Base-by-base conservation (phyloP, 23 tunicate genomes). In the Styela plicata region DNA sequence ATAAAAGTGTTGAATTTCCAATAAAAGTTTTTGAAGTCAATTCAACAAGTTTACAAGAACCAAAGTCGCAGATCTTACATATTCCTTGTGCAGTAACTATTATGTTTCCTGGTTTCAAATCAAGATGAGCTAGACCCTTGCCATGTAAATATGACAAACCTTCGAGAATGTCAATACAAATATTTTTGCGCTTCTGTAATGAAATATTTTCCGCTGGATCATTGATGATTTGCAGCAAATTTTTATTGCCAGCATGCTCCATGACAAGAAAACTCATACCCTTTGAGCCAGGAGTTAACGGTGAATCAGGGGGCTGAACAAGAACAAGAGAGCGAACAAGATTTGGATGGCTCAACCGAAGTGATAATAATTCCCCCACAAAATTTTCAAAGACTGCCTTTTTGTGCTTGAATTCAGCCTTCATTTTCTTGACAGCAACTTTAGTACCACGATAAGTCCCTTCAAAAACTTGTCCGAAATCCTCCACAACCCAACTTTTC, bases 1-100 rank as follows among this genome's bases (percentile, higher is more conserved):
- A 61, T 2, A 64, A 64, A 30, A 85, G 29, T 28, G 82, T 63
- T 24, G 83, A 78, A 32, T 28, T 64, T 3, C 67, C 78, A 1
- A 44, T 35, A 52, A 83, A 63, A 16, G 79, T 63, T 52, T 84
- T 80, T 21, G 36, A 28, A 30, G 36, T 71, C 77, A 30, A 3
- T 24, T 53, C 24, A 26, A 76, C 81, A 13, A 76, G 66, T 44
- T 76, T 31, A 69, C 97, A 91, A 0, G 97, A 87, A 2, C 97
- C 97, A 80, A 91, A 91, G 74, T 91, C 97, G 78, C 97, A 91
- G 44, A 91, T 68, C 84, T 87, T 87, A 35, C 97, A 91, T 25
- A 63, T 30, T 71, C 84, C 91, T 13, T 74, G 28, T 33, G 82
- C 35, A 2, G 91, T 87, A 44, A 87, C 86, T 3, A 91, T 70